Percentiles rank a stretch among this genome's conserved stretches.
These are phyloP conservation scores for Rhinoderma darwinii DNA, from an alignment of 2,113 vertebrate species.

Conservation along the genomic window DNA sequence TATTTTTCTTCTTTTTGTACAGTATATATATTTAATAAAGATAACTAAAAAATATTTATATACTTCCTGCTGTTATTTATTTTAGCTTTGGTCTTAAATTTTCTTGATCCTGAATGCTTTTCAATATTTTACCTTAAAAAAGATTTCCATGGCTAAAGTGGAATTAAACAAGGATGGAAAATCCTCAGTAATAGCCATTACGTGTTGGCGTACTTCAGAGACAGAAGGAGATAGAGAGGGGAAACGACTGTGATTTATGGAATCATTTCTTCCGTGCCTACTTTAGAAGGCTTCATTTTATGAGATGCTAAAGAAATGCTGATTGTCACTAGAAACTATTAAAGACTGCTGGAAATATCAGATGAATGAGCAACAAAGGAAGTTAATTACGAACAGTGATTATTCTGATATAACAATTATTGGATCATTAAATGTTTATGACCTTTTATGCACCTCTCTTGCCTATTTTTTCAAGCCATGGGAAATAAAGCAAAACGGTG, in stretches of 20 bases:
- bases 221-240: conserved; percentile 52
- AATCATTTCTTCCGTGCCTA: conserved; percentile 63
- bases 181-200: neutral
- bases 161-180: conserved; percentile 43
- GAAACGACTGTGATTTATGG: conserved; percentile 63
- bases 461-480: conserved; percentile 33
- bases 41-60: conserved; percentile 5
- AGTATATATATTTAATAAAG: too few species aligned
- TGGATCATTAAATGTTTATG: conserved; percentile 84
- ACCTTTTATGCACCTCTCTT: conserved; percentile 74
- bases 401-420: conserved; percentile 83
- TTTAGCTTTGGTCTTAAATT: neutral
- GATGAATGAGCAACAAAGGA: conserved; percentile 71
- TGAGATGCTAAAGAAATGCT: conserved; percentile 69
- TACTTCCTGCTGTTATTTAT: conserved; percentile 35
- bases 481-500: neutral
- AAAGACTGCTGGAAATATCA: conserved; percentile 71
- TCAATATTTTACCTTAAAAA: conserved; percentile 55
- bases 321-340: conserved; percentile 72
- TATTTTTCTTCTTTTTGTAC: too few species aligned
- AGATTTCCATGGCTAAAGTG: conserved; percentile 54
- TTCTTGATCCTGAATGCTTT: conserved; percentile 34
- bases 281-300: conserved; percentile 69
- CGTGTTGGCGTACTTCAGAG: conserved; percentile 14
- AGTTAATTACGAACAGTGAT: conserved; percentile 83